Base-by-base conservation (phyloP, 2,113 vertebrate genomes). In the Cyrtonyx montezumae region DNA sequence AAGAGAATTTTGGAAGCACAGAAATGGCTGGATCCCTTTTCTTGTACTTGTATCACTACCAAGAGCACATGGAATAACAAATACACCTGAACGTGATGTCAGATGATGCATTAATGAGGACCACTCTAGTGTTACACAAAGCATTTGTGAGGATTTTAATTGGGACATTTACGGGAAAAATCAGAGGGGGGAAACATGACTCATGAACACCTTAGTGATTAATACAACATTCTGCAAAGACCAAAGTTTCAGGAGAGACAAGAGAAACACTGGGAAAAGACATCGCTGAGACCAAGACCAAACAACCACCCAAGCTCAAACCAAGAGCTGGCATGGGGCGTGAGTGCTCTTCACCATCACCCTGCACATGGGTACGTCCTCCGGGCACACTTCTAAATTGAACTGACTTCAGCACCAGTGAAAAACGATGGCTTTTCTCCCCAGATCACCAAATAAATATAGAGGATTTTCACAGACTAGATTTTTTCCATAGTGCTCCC, bases 281-380 rank as follows among this genome's bases (percentile, higher is more conserved):
- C 28, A 18, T 20, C 53, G 8, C 21, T 7, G 18, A 4, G 19
- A 76, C 18, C 20, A 40, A 15, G 28, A 84, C 20, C 56, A 2
- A 0, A n/a, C 32, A 55, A 48, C 30, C 8, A 36, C 43, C 7
- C 26, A 32, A 55, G 83, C 23, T 62, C 28, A 51, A 46, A 75
- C 8, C 28, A 78, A 34, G 53, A 66, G 58, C 1, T 34, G 23
- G 51, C 1, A 0, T 3, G 18, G 73, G 67, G 59, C 58, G 26
- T 2, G 0, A 76, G 45, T 1, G 17, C 6, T 32, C 32, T 55
- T 70, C n/a, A 58, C 13, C 30, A 37, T 49, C 48, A 53, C 59
- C 30, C n/a, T 34, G 30, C 0, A 0, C 7, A 6, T 10, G 17
- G 34, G 61, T 0, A 51, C 26, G 28, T 63, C 61, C 15, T 49